Percentiles rank a stretch among this genome's conserved stretches.
Evolutionary conservation across 2,888 invertebrate genomes (phyloP).

Genomic region (Cheilosia urbana): DNA sequence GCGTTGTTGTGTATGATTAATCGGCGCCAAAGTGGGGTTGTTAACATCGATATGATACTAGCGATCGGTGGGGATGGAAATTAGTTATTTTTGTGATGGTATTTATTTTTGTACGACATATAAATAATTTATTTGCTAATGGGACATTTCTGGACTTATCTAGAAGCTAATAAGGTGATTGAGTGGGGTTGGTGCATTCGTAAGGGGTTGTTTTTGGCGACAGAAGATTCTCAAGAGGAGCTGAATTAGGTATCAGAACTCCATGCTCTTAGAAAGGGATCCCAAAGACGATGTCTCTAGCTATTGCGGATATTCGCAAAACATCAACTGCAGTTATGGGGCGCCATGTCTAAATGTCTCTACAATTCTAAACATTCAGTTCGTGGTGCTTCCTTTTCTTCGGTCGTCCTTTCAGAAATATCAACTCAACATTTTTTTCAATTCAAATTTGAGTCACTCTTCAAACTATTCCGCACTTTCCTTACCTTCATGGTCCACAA

Average conservation of each 20-base stretch:
- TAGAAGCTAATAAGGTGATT: background rate
- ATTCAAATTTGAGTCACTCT: background rate
- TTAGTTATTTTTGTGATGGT: constrained; percentile 13
- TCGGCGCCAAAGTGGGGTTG: constrained; percentile 51
- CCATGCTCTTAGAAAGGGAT: too few species aligned
- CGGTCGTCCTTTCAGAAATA: background rate
- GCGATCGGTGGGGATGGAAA: constrained; percentile 10
- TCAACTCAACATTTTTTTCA: background rate
- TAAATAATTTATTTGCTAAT: background rate
- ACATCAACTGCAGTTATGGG: too few species aligned
- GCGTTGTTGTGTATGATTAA: constrained; percentile 43
- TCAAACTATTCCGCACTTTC: background rate
- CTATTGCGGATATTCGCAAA: too few species aligned
- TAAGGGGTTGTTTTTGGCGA: background rate
- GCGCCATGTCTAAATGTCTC: too few species aligned
- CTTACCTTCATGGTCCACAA: background rate
- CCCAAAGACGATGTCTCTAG: too few species aligned
- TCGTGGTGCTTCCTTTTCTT: background rate
- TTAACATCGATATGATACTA: constrained; percentile 33
- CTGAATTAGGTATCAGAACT: background rate
- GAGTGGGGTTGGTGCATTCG: background rate
- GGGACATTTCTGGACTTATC: background rate
- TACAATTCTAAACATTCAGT: background rate
- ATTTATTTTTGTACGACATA: background rate
- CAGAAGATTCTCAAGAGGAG: too few species aligned